A percentile compares a stretch with the other conserved stretches of the same genome.
Conservation (phyloP, 2,888 invertebrate genomes). For the Ennomos fuscantarius region DNA sequence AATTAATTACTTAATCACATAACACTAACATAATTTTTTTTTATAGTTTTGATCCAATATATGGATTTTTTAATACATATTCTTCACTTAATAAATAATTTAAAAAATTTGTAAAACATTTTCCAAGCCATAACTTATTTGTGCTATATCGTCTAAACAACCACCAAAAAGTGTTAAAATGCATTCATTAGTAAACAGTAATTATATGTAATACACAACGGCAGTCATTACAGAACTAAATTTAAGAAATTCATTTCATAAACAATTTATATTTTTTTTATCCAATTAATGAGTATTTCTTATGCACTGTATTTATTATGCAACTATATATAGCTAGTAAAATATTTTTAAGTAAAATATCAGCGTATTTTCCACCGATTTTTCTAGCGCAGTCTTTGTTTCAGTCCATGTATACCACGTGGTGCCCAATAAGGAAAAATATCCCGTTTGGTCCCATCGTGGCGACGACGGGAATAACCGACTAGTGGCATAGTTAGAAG, state of each 20-base stretch:
- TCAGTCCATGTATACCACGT: too few relatives aligned
- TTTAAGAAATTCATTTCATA: conserved; percentile 16
- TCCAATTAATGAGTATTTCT: conserved; percentile 32
- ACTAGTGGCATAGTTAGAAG: too few relatives aligned
- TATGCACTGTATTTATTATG: conserved; percentile 23
- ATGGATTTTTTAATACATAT: conserved; percentile 1
- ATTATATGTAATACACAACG: conserved; percentile 2
- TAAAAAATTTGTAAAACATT: conserved; percentile 3
- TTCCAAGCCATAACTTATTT: conserved; percentile 8
- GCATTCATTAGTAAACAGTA: conserved; percentile 10
- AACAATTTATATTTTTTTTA: conserved; percentile 4
- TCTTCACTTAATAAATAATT: neutral
- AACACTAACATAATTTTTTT: neutral
- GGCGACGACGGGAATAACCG: too few relatives aligned
- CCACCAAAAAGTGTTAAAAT: conserved; percentile 30
- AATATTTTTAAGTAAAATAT: conserved; percentile 20
- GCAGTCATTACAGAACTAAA: conserved; percentile 9
- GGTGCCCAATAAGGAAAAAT: too few relatives aligned
- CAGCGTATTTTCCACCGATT: conserved; percentile 7
- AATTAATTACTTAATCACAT: neutral
- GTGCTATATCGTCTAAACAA: conserved; percentile 16
- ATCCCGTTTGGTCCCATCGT: too few relatives aligned
- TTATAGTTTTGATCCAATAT: neutral
- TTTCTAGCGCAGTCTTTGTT: too few relatives aligned
- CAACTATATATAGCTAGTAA: conserved; percentile 19